Evolutionary conservation across 2,888 invertebrate species (phyloP).

Genomic region (Nemoura dubitans): DNA sequence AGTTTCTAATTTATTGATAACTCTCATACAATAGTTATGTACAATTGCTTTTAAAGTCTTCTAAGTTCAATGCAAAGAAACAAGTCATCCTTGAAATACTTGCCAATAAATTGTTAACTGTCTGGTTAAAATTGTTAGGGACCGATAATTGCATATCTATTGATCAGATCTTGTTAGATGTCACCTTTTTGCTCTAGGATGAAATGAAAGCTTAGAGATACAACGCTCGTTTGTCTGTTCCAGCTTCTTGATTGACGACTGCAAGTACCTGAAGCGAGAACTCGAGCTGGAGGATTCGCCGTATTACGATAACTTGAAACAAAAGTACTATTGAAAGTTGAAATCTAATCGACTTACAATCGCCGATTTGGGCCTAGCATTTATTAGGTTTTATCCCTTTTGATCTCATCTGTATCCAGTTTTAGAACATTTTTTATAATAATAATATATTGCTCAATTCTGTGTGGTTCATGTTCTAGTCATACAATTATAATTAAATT

Average conservation of each 20-base stretch:
- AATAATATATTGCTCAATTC: neutral
- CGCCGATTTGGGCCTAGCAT: too few species aligned
- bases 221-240: constrained; percentile 54
- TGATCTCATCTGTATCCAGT: neutral
- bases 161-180: too few species aligned
- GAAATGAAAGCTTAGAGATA: too few species aligned
- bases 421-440: neutral
- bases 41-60: too few species aligned
- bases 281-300: constrained; percentile 17
- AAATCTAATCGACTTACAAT: neutral
- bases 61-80: too few species aligned
- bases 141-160: too few species aligned
- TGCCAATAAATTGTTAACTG: too few species aligned
- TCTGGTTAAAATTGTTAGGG: too few species aligned
- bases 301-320: neutral
- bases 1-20: too few species aligned
- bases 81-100: too few species aligned
- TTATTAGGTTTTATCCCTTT: neutral
- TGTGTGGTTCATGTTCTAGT: neutral
- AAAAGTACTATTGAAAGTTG: neutral
- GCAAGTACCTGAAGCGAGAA: constrained; percentile 61
- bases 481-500: neutral
- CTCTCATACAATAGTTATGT: too few species aligned
- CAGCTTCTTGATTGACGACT: constrained; percentile 76
- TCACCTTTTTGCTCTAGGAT: too few species aligned